Evolutionary conservation across 92 coral and sea anemone genomes (phyloP), one percentile per base, ranked within the genome.

Genomic region (Epizoanthus illoricatus): DNA sequence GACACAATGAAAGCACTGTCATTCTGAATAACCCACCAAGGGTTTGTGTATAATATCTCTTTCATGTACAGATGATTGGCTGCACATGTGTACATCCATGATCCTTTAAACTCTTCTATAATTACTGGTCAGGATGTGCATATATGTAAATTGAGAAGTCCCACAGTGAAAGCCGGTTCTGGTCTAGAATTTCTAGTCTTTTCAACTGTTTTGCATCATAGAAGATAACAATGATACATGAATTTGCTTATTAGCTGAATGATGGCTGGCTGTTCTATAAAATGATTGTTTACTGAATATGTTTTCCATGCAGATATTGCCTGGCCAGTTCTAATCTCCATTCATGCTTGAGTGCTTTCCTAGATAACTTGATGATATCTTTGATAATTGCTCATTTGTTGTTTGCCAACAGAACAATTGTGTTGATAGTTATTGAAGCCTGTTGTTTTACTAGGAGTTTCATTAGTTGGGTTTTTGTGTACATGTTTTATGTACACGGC

Each of bases 341-440:
- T 71, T 71, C 76, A 71, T 47, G 76, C 76, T 2, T 71, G 76
- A 57, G 19, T 43, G 76, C 47, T 71, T 47, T 64, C 21, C 41
- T 71, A 43, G 76, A 71, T 71, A 47, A 71, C 60, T 71, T 6
- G 59, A 43, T 71, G 39, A 18, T 45, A 17, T 3, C 18, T 43
- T n/a, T 47, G 39, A 7, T 71, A 18, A 71, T 41, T 71, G 18
- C 52, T 36, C 73, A 36, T 20, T 52, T 52, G 52, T 45, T 45
- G 56, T 52, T 52, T 52, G 56, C 56, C 56, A 52, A 70, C 55
- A 40, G 74, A 15, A 39, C 52, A 17, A 52, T 52, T 52, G 56
- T 52, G 15, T 52, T 52, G 56, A 11, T 11, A 3, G 13, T 11
- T 52, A 52, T 52, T 52, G 56, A 52, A 52, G 15, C 15, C 3